Evolutionary conservation across 1,140 invertebrate species (phyloP).

Genomic region (Harlomillsia oculata): DNA sequence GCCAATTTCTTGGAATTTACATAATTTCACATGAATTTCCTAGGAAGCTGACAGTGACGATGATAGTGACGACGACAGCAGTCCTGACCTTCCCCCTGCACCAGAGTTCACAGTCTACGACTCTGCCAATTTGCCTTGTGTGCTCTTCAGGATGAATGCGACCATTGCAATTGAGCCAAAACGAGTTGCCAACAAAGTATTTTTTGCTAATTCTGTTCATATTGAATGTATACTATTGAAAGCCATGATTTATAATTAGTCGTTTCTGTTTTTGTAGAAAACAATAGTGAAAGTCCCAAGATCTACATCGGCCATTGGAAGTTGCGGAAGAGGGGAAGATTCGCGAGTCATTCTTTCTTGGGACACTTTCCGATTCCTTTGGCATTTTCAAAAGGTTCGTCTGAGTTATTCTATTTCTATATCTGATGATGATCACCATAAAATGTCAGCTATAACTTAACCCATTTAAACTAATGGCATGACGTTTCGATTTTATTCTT

Average conservation of each 20-base stretch:
- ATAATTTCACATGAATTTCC: no score
- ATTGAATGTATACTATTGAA: background rate
- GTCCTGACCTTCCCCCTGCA: constrained; percentile 8
- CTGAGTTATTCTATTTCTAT: no score
- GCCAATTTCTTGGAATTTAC: no score
- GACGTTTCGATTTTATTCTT: no score
- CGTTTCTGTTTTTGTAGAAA: constrained; percentile 18
- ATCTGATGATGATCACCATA: no score
- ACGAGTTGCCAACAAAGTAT: constrained; percentile 29
- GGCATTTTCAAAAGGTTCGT: constrained; percentile 34
- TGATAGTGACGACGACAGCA: no score
- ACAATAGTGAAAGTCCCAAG: constrained; percentile 22
- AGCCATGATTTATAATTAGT: background rate
- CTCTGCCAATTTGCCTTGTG: constrained; percentile 26
- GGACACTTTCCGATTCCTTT: constrained; percentile 29
- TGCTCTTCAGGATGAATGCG: constrained; percentile 30
- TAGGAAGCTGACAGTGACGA: no score
- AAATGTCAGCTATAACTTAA: no score
- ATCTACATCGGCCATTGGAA: constrained; percentile 21
- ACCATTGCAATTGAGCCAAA: constrained; percentile 30
- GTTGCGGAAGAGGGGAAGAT: constrained; percentile 31
- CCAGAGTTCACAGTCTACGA: constrained; percentile 27
- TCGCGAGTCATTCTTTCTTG: constrained; percentile 29
- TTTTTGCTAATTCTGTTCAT: background rate
- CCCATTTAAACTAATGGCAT: no score